phyloP scores from a whole-genome alignment of 2,113 vertebrate species.

The Neolamprologus variostigma region DNA sequence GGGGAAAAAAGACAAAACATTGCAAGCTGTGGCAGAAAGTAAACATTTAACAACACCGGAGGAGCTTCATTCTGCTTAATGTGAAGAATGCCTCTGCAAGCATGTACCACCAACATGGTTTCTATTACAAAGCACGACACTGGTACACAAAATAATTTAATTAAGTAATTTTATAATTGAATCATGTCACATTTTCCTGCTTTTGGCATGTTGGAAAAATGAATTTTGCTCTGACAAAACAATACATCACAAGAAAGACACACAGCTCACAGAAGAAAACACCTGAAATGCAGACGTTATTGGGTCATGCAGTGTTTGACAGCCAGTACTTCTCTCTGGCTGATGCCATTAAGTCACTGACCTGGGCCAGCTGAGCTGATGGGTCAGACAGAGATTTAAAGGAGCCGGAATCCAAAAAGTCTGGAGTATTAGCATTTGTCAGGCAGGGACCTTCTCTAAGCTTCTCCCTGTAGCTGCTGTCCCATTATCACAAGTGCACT shows the following conservation, averaged over 20 bases:
- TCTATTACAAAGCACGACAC: not conserved
- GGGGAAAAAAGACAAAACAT: not conserved
- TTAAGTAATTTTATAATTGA: not conserved
- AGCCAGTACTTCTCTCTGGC: not conserved
- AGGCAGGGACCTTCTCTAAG: not conserved
- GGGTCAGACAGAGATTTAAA: not conserved
- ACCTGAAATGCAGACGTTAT: not conserved
- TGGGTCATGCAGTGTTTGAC: not conserved
- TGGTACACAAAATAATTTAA: not conserved
- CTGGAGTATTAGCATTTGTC: not conserved
- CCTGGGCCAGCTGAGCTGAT: not conserved
- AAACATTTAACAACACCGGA: not conserved
- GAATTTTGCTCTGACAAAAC: not conserved
- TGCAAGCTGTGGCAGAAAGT: not conserved
- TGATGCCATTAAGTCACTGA: not conserved
- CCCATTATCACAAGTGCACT: not conserved
- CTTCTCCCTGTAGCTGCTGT: not conserved
- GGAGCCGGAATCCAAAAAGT: not conserved
- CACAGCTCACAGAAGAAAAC: not conserved
- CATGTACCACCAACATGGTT: not conserved
- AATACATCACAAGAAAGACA: not conserved
- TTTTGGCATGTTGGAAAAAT: not conserved
- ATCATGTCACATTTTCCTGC: not conserved
- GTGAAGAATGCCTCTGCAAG: not conserved
- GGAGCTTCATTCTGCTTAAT: not conserved